Conservation (phyloP, 2,113 vertebrate species). For the Antennarius striatus region DNA sequence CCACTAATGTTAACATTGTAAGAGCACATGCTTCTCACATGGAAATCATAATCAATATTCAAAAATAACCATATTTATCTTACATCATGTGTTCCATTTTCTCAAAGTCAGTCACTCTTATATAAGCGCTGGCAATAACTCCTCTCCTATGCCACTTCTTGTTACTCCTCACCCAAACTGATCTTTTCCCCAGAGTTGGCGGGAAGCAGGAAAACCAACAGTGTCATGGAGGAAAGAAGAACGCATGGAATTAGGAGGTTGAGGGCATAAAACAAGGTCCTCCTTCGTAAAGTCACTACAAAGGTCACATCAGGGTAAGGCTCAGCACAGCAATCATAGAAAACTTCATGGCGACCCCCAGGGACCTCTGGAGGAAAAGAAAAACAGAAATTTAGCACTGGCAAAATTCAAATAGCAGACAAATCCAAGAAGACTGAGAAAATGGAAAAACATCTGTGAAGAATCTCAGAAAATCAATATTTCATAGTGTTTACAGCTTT, state of each 20-base stretch:
- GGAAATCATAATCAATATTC: too few species aligned
- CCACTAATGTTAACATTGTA: not conserved
- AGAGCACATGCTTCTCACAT: too few species aligned
- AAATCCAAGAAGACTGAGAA: not conserved
- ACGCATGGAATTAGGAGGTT: constrained; percentile 76
- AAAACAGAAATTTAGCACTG: constrained; percentile 1
- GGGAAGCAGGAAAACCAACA: constrained; percentile 71
- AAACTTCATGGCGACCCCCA: constrained; percentile 70
- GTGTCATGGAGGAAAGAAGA: constrained; percentile 77
- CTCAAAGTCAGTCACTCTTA: not conserved
- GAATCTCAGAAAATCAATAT: not conserved
- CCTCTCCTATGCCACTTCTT: not conserved
- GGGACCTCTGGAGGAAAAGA: constrained; percentile 62
- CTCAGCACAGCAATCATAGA: constrained; percentile 75
- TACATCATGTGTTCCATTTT: not conserved
- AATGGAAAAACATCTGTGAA: not conserved
- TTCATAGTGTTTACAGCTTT: too few species aligned
- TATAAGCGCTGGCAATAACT: not conserved
- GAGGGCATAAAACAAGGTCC: constrained; percentile 75
- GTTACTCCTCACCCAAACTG: constrained; percentile 70
- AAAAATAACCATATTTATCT: too few species aligned
- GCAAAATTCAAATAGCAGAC: not conserved
- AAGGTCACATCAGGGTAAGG: constrained; percentile 75
- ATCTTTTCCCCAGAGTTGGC: constrained; percentile 78
- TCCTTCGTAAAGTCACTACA: constrained; percentile 69